Evolutionary conservation across 1,140 invertebrate genomes (phyloP).

Genomic region (Batillaria attramentaria): DNA sequence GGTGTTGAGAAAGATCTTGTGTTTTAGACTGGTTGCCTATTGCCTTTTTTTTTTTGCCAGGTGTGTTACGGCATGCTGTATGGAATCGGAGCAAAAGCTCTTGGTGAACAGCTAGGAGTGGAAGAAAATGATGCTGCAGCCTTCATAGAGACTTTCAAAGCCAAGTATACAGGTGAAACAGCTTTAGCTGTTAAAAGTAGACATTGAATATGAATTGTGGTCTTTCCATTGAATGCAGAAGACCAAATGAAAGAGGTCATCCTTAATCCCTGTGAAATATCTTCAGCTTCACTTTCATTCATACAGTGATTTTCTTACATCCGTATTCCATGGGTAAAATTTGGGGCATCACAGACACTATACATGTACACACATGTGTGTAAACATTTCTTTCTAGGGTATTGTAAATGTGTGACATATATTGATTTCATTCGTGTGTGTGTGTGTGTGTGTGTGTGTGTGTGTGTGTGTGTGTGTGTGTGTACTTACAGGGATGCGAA

Average conservation of each 20-base stretch:
- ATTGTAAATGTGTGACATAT: too few species aligned
- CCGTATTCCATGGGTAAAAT: neutral
- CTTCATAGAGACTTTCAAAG: slow-evolving; percentile 88
- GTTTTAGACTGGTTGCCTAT: neutral
- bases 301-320: neutral
- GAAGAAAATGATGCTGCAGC: slow-evolving; percentile 84
- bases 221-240: too few species aligned
- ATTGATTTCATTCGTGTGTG: neutral
- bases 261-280: too few species aligned
- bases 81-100: slow-evolving; percentile 91
- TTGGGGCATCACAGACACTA: neutral
- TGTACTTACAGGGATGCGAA: slow-evolving; percentile 72
- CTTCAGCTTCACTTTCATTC: neutral
- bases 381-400: neutral
- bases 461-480: too few species aligned
- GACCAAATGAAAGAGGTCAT: too few species aligned
- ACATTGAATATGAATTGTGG: too few species aligned
- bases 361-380: neutral
- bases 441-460: too few species aligned
- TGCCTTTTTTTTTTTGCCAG: slow-evolving; percentile 71
- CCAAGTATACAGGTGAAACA: slow-evolving; percentile 81
- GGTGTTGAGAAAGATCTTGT: too few species aligned
- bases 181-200: too few species aligned
- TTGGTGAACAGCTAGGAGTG: slow-evolving; percentile 88
- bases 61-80: slow-evolving; percentile 98